phyloP scores from a whole-genome alignment of 37 sponge, comb jelly and placozoan species.

The Axinella damicornis region DNA sequence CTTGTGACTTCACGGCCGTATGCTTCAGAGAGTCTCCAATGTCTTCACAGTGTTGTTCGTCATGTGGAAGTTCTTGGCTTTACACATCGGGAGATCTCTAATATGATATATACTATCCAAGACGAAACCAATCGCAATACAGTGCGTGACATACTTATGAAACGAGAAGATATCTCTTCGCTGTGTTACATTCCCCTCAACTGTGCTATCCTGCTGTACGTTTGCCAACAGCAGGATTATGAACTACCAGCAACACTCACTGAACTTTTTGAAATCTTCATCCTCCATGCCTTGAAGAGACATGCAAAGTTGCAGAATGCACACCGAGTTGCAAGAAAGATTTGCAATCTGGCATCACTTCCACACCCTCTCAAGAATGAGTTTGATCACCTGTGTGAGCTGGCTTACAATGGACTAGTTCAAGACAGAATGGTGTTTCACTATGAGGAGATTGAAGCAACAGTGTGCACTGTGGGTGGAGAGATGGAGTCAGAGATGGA shows the following conservation, averaged over 20 bases:
- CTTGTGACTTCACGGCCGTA: conserved; percentile 22
- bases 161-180: neutral
- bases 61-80: conserved; percentile 28
- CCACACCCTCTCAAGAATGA: neutral
- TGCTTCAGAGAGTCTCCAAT: neutral
- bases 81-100: neutral
- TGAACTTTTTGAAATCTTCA: conserved; percentile 9
- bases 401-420: neutral
- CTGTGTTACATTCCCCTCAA: conserved; percentile 24
- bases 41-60: neutral
- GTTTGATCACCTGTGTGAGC: neutral
- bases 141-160: neutral
- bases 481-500: too few relatives aligned
- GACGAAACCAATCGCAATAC: neutral
- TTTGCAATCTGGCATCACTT: neutral
- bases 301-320: neutral
- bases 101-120: neutral
- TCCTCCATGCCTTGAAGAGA: neutral
- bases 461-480: too few relatives aligned
- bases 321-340: neutral
- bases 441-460: neutral
- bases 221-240: neutral
- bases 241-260: neutral
- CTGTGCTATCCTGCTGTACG: neutral
- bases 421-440: conserved; percentile 20